phyloP scores from a whole-genome alignment of 2,113 vertebrate genomes.

The Eulemur rufifrons region DNA sequence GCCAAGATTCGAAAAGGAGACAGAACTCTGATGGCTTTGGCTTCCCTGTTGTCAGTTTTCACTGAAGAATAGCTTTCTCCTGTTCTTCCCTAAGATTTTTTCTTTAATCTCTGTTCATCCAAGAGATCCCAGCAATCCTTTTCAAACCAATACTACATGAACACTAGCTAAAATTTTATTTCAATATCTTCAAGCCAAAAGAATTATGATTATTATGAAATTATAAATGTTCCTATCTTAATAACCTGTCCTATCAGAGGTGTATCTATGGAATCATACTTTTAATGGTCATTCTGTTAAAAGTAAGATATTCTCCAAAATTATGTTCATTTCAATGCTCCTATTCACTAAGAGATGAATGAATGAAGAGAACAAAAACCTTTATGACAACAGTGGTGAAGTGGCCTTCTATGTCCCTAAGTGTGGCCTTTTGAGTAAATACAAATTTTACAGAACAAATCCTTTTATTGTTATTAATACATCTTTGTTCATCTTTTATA shows the following conservation, averaged over 20 bases:
- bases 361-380: background rate
- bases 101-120: background rate
- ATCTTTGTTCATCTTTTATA: no score
- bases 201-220: background rate
- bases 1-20: background rate
- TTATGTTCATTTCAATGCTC: background rate
- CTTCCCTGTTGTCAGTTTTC: background rate
- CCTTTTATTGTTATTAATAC: no score
- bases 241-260: background rate
- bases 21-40: background rate
- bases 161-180: background rate
- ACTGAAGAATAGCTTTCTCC: background rate
- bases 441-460: no score
- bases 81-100: background rate
- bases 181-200: background rate
- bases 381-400: background rate
- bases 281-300: background rate
- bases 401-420: no score
- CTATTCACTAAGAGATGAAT: background rate
- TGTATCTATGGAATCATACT: background rate
- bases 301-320: background rate
- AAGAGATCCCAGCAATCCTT: background rate
- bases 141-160: background rate
- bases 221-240: background rate
- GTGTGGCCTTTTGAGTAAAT: no score